phyloP scores from a whole-genome alignment of 2,113 vertebrate species.

The Corynorhinus townsendii region DNA sequence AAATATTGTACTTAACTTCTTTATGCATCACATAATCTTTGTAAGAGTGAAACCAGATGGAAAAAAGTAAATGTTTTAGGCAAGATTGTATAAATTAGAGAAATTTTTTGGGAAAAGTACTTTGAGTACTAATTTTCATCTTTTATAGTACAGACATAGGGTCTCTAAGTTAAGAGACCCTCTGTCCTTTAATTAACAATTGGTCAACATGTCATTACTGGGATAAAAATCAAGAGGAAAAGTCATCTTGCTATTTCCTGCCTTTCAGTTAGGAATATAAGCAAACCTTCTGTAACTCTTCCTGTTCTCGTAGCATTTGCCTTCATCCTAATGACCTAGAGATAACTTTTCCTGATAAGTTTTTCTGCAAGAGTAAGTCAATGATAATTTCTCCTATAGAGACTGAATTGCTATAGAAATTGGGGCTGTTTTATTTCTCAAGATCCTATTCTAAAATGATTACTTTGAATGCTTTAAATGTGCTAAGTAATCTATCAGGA shows the following conservation, averaged over 20 bases:
- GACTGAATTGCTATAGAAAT: neutral
- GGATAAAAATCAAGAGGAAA: constrained; percentile 34
- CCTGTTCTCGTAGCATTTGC: constrained; percentile 12
- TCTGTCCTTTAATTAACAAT: neutral
- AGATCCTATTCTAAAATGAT: neutral
- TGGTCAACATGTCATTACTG: constrained; percentile 39
- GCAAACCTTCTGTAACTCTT: constrained; percentile 1
- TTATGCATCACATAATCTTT: neutral
- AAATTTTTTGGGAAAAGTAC: neutral
- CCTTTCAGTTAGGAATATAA: constrained; percentile 21
- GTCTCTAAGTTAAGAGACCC: neutral
- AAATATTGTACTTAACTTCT: neutral
- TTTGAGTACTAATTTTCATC: neutral
- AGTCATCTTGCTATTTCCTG: constrained; percentile 27
- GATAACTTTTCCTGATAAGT: constrained; percentile 2
- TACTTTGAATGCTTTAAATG: neutral
- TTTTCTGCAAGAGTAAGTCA: neutral
- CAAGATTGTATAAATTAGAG: neutral
- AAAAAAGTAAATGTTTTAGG: neutral
- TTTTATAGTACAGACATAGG: neutral
- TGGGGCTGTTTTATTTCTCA: neutral
- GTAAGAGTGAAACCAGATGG: neutral
- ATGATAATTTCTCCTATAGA: neutral
- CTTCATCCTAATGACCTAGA: neutral
- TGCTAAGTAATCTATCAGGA: neutral